These are phyloP conservation scores for Ophioninae sp. DNA, from an alignment of 2,888 invertebrate species.

Conservation along the genomic window DNA sequence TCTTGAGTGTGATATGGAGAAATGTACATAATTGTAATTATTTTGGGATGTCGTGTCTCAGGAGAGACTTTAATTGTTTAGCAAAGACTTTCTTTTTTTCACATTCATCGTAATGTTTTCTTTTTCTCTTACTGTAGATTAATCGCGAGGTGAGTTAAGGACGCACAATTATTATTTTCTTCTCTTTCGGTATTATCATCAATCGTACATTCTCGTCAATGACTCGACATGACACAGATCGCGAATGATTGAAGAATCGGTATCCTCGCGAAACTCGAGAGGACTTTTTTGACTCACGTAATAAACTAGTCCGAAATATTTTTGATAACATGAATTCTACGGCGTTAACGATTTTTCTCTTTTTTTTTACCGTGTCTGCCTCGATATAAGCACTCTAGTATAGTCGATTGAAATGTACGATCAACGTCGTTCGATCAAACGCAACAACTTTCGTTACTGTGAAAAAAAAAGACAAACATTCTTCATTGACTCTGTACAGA, in stretches of 20 bases:
- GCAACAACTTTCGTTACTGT: not conserved
- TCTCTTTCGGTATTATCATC: slow-evolving; percentile 14
- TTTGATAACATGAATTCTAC: slow-evolving; percentile 56
- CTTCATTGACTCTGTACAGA: not conserved
- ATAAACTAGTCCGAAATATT: slow-evolving; percentile 58
- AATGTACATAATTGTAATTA: slow-evolving; percentile 59
- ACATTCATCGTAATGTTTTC: slow-evolving; percentile 6
- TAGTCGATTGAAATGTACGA: slow-evolving; percentile 26
- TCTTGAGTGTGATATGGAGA: slow-evolving; percentile 35
- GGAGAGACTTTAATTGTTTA: slow-evolving; percentile 30
- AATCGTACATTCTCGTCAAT: slow-evolving; percentile 10
- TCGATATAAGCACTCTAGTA: slow-evolving; percentile 17
- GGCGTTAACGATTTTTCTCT: slow-evolving; percentile 28
- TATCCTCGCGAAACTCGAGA: slow-evolving; percentile 13
- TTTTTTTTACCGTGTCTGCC: slow-evolving; percentile 16
- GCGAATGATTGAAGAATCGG: slow-evolving; percentile 4
- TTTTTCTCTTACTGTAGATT: slow-evolving; percentile 31
- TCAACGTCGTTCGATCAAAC: not conserved
- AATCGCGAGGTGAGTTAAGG: slow-evolving; percentile 7
- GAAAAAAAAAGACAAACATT: not conserved
- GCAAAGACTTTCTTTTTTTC: slow-evolving; percentile 23
- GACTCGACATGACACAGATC: slow-evolving; percentile 25
- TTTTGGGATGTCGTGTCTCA: slow-evolving; percentile 24
- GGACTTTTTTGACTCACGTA: slow-evolving; percentile 25
- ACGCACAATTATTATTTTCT: slow-evolving; percentile 33